These are phyloP conservation scores for Petrolisthes cinctipes DNA, from an alignment of 2,888 invertebrate species.

Conservation along the genomic window DNA sequence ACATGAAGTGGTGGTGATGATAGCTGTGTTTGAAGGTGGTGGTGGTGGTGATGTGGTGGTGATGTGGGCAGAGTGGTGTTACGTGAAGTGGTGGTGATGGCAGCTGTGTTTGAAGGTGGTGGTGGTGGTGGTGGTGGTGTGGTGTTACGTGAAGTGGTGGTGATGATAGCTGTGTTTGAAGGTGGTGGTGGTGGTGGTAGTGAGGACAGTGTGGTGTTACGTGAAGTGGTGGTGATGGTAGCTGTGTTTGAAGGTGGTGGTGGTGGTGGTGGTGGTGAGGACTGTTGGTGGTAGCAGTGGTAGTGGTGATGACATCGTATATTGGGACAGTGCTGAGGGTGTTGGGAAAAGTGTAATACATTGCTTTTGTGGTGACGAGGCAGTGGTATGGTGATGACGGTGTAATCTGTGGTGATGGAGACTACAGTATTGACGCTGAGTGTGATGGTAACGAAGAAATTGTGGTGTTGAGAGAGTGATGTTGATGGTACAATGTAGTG, in stretches of 20 bases:
- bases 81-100: not conserved
- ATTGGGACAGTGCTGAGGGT: not conserved
- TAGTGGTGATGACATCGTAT: not conserved
- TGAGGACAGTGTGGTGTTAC: not conserved
- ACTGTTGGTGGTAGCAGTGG: not conserved
- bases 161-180: not conserved
- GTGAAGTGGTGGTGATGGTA: not conserved
- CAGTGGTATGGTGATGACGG: not conserved
- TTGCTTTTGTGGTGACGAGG: not conserved
- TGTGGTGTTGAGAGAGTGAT: not conserved
- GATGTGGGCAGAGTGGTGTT: not conserved
- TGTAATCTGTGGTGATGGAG: not conserved
- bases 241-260: not conserved
- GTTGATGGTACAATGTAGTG: not conserved
- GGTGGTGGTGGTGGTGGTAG: not conserved
- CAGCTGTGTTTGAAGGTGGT: not conserved
- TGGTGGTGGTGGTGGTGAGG: no score
- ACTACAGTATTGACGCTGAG: not conserved
- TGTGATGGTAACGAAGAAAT: not conserved
- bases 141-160: not conserved
- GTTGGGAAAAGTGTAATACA: not conserved
- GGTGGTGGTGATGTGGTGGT: slow-evolving; percentile 22
- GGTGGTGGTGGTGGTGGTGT: slow-evolving; percentile 11
- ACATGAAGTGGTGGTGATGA: not conserved
- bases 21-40: slow-evolving; percentile 1